Evolutionary conservation across 1,140 invertebrate genomes (phyloP).

Genomic region (Solenopsis invicta): DNA sequence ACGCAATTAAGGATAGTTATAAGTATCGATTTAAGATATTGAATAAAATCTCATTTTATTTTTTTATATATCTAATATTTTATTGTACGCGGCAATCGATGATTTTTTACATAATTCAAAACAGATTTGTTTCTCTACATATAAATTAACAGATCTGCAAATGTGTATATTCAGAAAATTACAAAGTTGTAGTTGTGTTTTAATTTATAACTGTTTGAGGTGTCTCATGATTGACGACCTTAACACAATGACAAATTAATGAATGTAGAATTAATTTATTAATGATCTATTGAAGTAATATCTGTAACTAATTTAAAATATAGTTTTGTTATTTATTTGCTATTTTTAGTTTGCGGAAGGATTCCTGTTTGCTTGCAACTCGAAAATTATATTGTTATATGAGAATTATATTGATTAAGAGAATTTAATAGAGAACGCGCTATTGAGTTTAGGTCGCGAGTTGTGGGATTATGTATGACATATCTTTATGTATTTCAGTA

Average conservation of each 20-base stretch:
- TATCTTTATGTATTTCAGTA: slow-evolving; percentile 28
- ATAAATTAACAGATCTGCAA: slow-evolving; percentile 5
- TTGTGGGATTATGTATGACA: neutral
- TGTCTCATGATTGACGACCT: neutral
- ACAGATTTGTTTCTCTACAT: neutral
- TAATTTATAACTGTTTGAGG: slow-evolving; percentile 23
- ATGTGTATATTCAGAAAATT: neutral
- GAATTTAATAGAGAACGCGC: neutral
- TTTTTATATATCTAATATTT: slow-evolving; percentile 9
- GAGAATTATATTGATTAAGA: neutral
- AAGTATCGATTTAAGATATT: neutral
- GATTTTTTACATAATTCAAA: neutral
- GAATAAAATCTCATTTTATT: neutral
- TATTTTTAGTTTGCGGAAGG: neutral
- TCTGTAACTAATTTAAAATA: neutral
- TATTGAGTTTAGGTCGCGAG: neutral
- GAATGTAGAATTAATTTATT: neutral
- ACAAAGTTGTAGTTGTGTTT: slow-evolving; percentile 8
- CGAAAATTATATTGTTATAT: neutral
- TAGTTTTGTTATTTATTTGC: neutral
- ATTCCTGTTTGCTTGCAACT: neutral
- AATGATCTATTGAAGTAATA: neutral
- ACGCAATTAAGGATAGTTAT: slow-evolving; percentile 30
- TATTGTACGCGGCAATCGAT: neutral
- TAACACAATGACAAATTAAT: neutral